Evolutionary conservation across 2,888 invertebrate genomes (phyloP), one percentile per base, ranked within the genome.

Genomic region (Diadromus collaris): DNA sequence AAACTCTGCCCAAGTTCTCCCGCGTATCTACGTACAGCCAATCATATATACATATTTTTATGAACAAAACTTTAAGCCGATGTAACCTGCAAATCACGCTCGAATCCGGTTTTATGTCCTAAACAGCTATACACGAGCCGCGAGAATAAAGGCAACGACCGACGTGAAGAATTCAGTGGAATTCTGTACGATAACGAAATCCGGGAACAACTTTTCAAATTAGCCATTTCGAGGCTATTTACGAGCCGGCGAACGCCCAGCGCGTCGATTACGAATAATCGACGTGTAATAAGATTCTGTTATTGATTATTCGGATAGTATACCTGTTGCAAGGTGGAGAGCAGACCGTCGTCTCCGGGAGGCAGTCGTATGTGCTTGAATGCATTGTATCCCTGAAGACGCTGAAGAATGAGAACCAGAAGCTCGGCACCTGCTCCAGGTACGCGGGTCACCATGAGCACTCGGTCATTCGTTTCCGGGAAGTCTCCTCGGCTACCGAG

Each of bases 401-500:
- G 92, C 84, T 94, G 93, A 72, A 94, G 85, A 34, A 94, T 88
- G 79, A 93, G 88, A n/a, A 93, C 92, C 67, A 94, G 86, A 84
- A 93, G 90, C 86, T 94, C 94, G 5, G 93, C 92, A 16, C 94
- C 94, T 56, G 93, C 92, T 83, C 93, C 92, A 1, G 94, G 94
- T 16, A 94, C 91, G 54, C 93, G 90, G 82, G 94, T 94, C 84
- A 94, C 91, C 90, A 94, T 93, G 68, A 94, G 85, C 74, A 93
- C 90, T 85, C 93, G 91, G 67, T 91, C 90, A 85, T 92, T 92
- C 61, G 91, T 89, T 82, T 91, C 91, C 34, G 92, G 92, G 86
- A 92, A 90, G 67, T 81, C 83, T 54, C 87, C 88, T 21, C 86
- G 87, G 75, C 88, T 88, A 41, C 92, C 92, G 58, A 93, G 83